Evolutionary conservation across 2,113 vertebrate genomes (phyloP).

Genomic region (Leiothrix lutea): DNA sequence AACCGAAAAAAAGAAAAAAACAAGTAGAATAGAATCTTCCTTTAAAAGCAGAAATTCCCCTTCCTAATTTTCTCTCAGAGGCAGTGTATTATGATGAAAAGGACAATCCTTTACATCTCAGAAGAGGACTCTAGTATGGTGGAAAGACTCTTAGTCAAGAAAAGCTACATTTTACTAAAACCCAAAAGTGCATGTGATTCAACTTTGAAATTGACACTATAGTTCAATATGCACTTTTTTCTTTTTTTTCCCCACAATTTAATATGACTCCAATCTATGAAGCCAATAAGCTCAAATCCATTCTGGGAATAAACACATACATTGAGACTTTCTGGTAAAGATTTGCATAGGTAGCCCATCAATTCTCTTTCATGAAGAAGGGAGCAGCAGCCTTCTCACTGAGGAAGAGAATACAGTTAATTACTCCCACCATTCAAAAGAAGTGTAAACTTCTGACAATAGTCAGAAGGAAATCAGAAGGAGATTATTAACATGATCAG

Average conservation of each 20-base stretch:
- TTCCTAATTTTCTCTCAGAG: background rate
- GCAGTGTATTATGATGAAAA: background rate
- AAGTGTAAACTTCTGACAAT: constrained; percentile 4
- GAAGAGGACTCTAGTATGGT: constrained; percentile 9
- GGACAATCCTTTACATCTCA: constrained; percentile 15
- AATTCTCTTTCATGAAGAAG: constrained; percentile 40
- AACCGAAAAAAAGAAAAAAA: background rate
- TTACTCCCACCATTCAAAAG: constrained; percentile 31
- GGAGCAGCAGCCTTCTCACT: background rate
- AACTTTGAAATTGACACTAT: background rate
- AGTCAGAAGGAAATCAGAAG: constrained; percentile 14
- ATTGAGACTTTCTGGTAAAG: constrained; percentile 8
- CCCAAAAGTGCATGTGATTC: constrained; percentile 9
- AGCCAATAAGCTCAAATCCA: background rate
- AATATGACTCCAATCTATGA: background rate
- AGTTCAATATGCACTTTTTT: background rate
- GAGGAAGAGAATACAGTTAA: background rate
- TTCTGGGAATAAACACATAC: constrained; percentile 29
- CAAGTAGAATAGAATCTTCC: background rate
- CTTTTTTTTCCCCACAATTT: background rate
- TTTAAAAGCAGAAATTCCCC: background rate
- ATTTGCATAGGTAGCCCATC: background rate
- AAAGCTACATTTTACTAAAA: constrained; percentile 44
- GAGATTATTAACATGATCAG: background rate
- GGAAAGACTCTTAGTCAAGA: background rate